phyloP scores from a whole-genome alignment of 2,113 vertebrate genomes.

The Alectura lathami region DNA sequence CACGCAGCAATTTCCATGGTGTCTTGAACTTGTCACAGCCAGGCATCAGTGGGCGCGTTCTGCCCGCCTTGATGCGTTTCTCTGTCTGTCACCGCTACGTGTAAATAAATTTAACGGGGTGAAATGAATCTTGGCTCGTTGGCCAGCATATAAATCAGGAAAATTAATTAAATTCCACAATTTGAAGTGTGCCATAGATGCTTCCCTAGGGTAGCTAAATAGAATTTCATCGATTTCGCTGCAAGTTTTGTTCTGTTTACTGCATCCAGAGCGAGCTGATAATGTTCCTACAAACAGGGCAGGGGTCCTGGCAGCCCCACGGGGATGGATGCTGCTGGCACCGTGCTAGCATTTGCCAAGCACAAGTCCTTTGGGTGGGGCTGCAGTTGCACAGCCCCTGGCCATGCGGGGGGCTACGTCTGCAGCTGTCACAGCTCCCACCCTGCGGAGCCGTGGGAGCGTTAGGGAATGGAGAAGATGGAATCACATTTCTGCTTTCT shows the following conservation, averaged over 20 bases:
- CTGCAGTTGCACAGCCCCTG: no score
- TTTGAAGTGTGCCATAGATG: background rate
- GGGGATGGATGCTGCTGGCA: background rate
- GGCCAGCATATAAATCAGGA: slow-evolving; percentile 27
- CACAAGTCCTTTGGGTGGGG: no score
- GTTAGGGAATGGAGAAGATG: no score
- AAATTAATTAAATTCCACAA: slow-evolving; percentile 11
- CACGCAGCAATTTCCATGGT: background rate
- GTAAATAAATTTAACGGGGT: background rate
- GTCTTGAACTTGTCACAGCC: background rate
- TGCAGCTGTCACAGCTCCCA: no score
- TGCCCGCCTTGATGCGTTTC: background rate
- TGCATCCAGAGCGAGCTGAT: fast-evolving
- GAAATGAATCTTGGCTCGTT: background rate
- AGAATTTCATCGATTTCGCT: background rate
- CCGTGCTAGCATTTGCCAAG: no score
- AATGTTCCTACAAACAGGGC: background rate
- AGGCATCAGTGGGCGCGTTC: background rate
- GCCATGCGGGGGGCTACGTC: background rate
- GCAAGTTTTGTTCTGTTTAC: background rate
- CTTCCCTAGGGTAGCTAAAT: background rate
- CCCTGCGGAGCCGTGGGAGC: background rate
- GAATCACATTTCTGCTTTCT: background rate
- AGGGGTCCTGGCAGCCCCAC: background rate
- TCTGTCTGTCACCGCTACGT: background rate